Conservation (phyloP, 1,140 invertebrate genomes). For the Solenopsis fugax region DNA sequence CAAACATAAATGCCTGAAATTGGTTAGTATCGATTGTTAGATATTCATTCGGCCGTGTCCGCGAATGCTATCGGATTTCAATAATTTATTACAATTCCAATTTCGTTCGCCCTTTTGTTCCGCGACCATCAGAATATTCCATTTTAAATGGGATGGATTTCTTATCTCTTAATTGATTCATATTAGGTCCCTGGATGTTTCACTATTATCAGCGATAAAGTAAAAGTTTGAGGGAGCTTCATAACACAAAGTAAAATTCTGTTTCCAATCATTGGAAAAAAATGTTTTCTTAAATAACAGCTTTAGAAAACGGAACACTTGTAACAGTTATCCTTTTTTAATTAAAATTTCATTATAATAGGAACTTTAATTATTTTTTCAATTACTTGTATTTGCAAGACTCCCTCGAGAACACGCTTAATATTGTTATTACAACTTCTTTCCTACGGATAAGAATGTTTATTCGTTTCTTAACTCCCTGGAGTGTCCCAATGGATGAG, state of each 20-base stretch:
- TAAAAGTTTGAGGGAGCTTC: not conserved
- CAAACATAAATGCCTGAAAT: constrained; percentile 67
- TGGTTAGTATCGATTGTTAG: constrained; percentile 69
- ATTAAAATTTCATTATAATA: not conserved
- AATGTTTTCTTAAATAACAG: constrained; percentile 1
- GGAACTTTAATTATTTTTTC: not conserved
- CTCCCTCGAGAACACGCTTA: not conserved
- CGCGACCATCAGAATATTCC: constrained; percentile 49
- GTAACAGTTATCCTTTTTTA: not conserved
- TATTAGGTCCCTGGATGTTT: constrained; percentile 45
- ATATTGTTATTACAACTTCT: constrained; percentile 22
- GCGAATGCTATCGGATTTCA: constrained; percentile 67
- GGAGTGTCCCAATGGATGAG: constrained; percentile 1
- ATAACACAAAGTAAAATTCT: constrained; percentile 1
- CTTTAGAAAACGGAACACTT: not conserved
- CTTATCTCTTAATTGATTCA: constrained; percentile 56
- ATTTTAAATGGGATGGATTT: constrained; percentile 25
- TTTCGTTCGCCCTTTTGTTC: constrained; percentile 34
- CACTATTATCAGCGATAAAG: constrained; percentile 33
- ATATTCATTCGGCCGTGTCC: constrained; percentile 68
- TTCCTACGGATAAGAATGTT: constrained; percentile 1
- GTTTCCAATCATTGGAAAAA: not conserved
- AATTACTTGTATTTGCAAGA: not conserved
- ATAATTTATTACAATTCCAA: constrained; percentile 73
- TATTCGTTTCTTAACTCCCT: constrained; percentile 45